These are phyloP conservation scores for Apocrypta bakeri DNA, from an alignment of 1,140 invertebrate genomes.

Conservation along the genomic window DNA sequence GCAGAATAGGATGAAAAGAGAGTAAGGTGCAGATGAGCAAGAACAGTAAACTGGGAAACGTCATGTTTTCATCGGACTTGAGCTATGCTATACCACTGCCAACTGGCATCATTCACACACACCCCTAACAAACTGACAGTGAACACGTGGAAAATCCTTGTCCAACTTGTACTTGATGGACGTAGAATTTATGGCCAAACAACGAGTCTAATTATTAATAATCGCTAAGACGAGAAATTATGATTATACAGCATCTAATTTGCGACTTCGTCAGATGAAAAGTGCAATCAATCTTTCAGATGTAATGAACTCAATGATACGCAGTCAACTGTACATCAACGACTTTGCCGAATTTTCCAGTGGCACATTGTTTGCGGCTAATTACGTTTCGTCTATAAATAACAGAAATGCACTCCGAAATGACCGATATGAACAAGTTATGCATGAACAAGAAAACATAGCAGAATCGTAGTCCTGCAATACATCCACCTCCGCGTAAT, in stretches of 20 bases:
- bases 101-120: slow-evolving; percentile 17
- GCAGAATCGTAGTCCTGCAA: too few relatives aligned
- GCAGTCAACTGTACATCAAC: neutral
- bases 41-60: neutral
- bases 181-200: neutral
- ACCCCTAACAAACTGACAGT: slow-evolving; percentile 35
- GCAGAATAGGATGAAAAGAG: too few relatives aligned
- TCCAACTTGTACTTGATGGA: slow-evolving; percentile 33
- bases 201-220: slow-evolving; percentile 3
- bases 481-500: neutral
- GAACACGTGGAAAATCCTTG: slow-evolving; percentile 47
- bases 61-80: neutral
- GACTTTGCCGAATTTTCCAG: neutral
- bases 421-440: too few relatives aligned
- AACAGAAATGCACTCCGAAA: neutral
- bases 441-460: neutral
- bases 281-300: neutral
- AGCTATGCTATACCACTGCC: neutral
- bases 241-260: neutral
- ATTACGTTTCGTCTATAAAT: neutral
- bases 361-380: neutral
- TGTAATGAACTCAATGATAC: neutral
- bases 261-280: neutral
- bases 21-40: neutral
- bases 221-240: neutral